These are phyloP conservation scores for Ondatra zibethicus DNA, from an alignment of 2,113 vertebrate genomes.

Conservation along the genomic window DNA sequence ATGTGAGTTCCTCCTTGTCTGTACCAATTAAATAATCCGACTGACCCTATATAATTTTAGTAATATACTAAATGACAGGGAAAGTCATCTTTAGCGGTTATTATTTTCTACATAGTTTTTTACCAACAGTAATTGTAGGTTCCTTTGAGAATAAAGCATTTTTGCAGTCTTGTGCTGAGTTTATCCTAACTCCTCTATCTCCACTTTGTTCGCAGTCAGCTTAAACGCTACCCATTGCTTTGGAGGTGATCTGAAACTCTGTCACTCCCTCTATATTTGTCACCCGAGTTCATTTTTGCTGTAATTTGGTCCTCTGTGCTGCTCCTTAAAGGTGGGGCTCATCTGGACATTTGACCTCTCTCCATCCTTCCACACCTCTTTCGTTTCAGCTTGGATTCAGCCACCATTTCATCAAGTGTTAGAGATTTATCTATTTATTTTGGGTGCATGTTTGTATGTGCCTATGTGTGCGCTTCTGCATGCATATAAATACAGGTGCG, in stretches of 20 bases:
- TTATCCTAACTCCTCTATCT: neutral
- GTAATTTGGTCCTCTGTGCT: neutral
- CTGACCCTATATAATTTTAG: slow-evolving; percentile 14
- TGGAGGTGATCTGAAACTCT: neutral
- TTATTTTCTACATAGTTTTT: slow-evolving; percentile 21
- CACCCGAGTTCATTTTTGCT: neutral
- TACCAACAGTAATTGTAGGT: neutral
- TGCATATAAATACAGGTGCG: neutral
- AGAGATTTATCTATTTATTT: neutral
- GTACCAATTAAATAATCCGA: neutral
- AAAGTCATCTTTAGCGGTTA: slow-evolving; percentile 11
- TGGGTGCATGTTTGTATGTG: neutral
- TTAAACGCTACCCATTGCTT: neutral
- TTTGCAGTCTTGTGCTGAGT: neutral
- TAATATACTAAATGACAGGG: neutral
- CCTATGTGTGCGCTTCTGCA: neutral
- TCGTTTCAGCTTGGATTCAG: neutral
- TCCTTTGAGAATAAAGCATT: neutral
- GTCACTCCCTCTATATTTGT: neutral
- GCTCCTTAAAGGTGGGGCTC: neutral
- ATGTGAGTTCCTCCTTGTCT: no score
- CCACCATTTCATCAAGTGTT: neutral
- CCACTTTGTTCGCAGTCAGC: neutral
- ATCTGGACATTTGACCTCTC: neutral
- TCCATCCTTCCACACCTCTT: neutral